phyloP scores from a whole-genome alignment of 2,797 vertebrate genomes.

The Cirrhinus mrigala region DNA sequence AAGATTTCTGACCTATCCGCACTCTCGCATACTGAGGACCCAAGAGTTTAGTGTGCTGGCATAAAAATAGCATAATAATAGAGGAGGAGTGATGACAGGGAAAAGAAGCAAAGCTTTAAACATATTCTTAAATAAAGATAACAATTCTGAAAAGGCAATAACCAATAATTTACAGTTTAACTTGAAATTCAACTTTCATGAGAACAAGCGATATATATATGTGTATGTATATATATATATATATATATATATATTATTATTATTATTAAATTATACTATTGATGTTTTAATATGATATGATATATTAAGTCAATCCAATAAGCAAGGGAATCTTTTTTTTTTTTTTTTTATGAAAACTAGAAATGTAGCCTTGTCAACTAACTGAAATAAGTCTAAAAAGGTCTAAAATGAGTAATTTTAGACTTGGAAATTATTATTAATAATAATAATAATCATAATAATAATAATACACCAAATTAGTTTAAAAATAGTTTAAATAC shows the following conservation, averaged over 20 bases:
- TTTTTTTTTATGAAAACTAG: too few species aligned
- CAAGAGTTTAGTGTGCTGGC: slow-evolving; percentile 41
- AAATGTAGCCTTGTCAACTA: too few species aligned
- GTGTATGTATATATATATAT: too few species aligned
- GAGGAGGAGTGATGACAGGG: neutral
- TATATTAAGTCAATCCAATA: neutral
- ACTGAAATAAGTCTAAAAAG: too few species aligned
- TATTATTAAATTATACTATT: too few species aligned
- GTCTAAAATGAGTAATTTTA: too few species aligned
- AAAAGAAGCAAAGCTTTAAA: neutral
- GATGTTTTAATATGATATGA: neutral
- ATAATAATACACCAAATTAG: too few species aligned
- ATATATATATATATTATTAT: too few species aligned
- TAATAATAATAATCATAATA: too few species aligned
- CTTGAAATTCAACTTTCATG: neutral
- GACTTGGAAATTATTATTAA: neutral
- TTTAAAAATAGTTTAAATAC: too few species aligned
- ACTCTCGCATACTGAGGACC: slow-evolving; percentile 8
- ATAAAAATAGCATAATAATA: slow-evolving; percentile 32
- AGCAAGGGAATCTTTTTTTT: neutral
- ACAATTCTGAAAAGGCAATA: neutral
- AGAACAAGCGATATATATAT: too few species aligned
- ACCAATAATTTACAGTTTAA: neutral
- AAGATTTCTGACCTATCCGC: slow-evolving; percentile 30
- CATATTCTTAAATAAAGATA: neutral